Evolutionary conservation across 2,113 vertebrate species (phyloP), one percentile per base, ranked within the genome.

Genomic region (Boleophthalmus pectinirostris): DNA sequence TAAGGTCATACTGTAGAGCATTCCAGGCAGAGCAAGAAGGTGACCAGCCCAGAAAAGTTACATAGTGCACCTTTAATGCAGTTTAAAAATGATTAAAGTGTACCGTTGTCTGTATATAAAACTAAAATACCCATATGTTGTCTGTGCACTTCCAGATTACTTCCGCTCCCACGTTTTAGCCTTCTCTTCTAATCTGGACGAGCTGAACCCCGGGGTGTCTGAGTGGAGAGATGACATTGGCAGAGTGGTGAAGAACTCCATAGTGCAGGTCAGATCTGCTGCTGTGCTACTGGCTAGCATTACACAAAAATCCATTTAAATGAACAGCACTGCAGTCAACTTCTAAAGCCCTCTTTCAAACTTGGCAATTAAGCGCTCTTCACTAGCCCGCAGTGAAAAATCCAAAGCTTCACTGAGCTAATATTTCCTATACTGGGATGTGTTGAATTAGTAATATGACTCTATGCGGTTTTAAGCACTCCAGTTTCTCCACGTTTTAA

Each of bases 171-270:
- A 97, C 49, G 83, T 95, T 54, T 86, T 97, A 73, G 94, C 94
- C 0, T 98, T 97, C 86, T 97, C 96, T 70, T 94, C 96, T 0
- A 96, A 97, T 83, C 87, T 98, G 86, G 96, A 98, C 14, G 94
- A 96, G 63, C 92, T 95, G 87, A 98, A 98, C 79, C 97, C 97
- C 0, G 95, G 95, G 75, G 95, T 97, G 82, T 93, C 95, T 0
- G 96, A 98, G 75, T 98, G 97, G 96, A 95, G 96, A 69, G 91
- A 93, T 56, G 96, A 98, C 79, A 91, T 96, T 74, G 87, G 94
- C 45, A 89, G 93, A 76, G 95, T 96, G 64, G 93, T 98, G 88
- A 96, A 95, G 90, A 95, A 85, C 85, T 93, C 94, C 12, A 86
- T 96, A 73, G 92, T 96, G 72, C 94, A 96, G 91, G 97, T 93